These are phyloP conservation scores for Bombus confusus DNA, from an alignment of 1,140 invertebrate species.

Conservation along the genomic window DNA sequence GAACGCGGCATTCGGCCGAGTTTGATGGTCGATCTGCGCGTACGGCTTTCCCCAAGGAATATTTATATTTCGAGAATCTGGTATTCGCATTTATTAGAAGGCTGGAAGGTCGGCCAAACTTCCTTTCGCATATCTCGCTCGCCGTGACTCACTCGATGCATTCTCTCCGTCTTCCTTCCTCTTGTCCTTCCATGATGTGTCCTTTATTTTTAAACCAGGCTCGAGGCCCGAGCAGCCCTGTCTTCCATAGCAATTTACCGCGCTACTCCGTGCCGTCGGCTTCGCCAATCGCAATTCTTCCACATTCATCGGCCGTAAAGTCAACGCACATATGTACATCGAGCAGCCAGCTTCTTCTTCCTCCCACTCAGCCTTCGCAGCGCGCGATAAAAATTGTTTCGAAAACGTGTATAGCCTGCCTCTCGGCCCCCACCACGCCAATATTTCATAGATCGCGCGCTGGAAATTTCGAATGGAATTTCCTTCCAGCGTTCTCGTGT, in stretches of 20 bases:
- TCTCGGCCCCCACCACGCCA: too few species aligned
- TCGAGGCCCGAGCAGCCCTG: constrained; percentile 51
- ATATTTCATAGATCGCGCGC: neutral
- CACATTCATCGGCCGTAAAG: constrained; percentile 21
- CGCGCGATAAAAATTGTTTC: constrained; percentile 13
- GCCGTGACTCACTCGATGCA: constrained; percentile 47
- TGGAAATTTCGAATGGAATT: neutral
- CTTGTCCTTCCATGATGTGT: constrained; percentile 61
- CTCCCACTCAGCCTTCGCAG: neutral
- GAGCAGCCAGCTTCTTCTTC: neutral
- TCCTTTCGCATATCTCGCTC: constrained; percentile 42
- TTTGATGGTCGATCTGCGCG: neutral
- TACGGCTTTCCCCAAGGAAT: neutral
- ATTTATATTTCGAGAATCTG: constrained; percentile 46
- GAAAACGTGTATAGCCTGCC: neutral
- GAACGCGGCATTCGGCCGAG: neutral
- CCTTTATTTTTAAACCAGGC: constrained; percentile 67
- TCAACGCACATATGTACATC: neutral
- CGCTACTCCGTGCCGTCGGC: neutral
- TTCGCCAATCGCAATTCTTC: constrained; percentile 33
- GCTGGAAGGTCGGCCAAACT: constrained; percentile 45
- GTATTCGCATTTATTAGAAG: constrained; percentile 43
- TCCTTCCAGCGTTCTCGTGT: neutral
- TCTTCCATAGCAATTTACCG: constrained; percentile 24
- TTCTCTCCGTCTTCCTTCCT: constrained; percentile 51